Evolutionary conservation across 2,113 vertebrate species (phyloP), one percentile per base, ranked within the genome.

Genomic region (Theristicus caerulescens): DNA sequence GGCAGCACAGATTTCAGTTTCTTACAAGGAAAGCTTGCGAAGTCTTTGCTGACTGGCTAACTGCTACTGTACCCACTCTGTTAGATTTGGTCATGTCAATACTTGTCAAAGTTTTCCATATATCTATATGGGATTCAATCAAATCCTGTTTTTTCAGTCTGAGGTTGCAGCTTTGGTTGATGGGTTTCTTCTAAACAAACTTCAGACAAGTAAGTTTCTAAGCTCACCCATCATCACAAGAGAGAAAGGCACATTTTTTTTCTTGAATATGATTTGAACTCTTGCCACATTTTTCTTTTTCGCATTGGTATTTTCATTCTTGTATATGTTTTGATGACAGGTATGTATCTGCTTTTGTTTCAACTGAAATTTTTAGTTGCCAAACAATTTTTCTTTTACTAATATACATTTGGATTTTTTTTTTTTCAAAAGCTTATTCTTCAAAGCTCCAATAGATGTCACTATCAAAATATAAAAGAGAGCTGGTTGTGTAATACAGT

Each of bases 361-460:
- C 49, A 74, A 70, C n/a, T 51, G 26, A 81, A 55, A 67, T 38
- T 84, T 90, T 92, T 66, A 19, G 13, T 77, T 54, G 38, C 47
- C 29, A 72, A 49, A 64, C 31, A 44, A 55, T 59, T 71, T 82
- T 93, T 59, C 31, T 73, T 86, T 66, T 49, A 58, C 27, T 69
- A 57, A 76, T 42, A 52, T 10, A 51, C 36, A 36, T 47, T 34
- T 46, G 10, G 29, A 32, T 31, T 49, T 38, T 89, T 36, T 47
- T 47, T 91, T 54, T 16, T 13, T 2, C 13, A 49, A 74, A 92
- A 49, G 51, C 77, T 73, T 95, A 94, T 97, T 97, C 97, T 96
- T 97, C 95, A 95, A 85, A 91, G 94, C 90, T 98, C 98, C 98
- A 98, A 98, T 97, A 98, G 98, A 98, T 98, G 98, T 98, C 98